A percentile compares a stretch with the other conserved stretches of the same genome.
These are phyloP conservation scores for Hydractinia symbiolongicarpus DNA, from an alignment of 30 jellyfish, hydroid and myxozoan species.

Conservation along the genomic window DNA sequence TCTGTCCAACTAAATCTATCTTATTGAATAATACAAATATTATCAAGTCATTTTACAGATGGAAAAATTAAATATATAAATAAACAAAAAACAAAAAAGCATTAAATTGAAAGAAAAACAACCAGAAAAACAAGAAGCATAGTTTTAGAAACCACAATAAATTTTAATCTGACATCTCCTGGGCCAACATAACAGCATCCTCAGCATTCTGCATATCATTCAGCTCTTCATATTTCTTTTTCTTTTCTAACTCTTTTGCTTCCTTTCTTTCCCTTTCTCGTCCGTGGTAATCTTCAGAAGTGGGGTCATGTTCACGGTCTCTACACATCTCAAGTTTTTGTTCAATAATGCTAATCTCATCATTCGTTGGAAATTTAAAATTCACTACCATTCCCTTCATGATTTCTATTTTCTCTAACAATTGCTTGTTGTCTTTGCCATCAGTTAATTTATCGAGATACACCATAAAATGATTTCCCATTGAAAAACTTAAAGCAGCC, in stretches of 20 bases:
- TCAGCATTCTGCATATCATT: slow-evolving; percentile 22
- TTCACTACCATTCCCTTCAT: slow-evolving; percentile 42
- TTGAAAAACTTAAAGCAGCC: slow-evolving; percentile 59
- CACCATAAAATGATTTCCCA: slow-evolving; percentile 45
- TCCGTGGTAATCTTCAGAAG: slow-evolving; percentile 54
- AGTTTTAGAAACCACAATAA: no score
- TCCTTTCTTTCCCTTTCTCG: slow-evolving; percentile 49
- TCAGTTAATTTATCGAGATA: slow-evolving; percentile 27
- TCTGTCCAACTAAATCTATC: no score
- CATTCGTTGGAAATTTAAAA: slow-evolving; percentile 49
- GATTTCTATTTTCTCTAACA: slow-evolving; percentile 34
- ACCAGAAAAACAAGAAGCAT: no score
- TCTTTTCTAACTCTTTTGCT: slow-evolving; percentile 54
- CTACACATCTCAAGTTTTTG: slow-evolving; percentile 52
- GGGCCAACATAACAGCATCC: slow-evolving; percentile 12
- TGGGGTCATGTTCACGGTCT: slow-evolving; percentile 71
- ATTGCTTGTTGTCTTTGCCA: slow-evolving; percentile 19
- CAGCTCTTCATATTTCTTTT: slow-evolving; percentile 30
- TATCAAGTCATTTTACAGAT: no score
- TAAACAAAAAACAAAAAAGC: no score
- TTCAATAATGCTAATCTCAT: slow-evolving; percentile 34
- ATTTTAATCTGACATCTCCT: background rate
- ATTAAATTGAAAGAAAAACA: no score
- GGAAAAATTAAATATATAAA: no score
- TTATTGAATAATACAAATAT: no score